Conservation (phyloP, 2,113 vertebrate species). For the Chloropsis hardwickii region DNA sequence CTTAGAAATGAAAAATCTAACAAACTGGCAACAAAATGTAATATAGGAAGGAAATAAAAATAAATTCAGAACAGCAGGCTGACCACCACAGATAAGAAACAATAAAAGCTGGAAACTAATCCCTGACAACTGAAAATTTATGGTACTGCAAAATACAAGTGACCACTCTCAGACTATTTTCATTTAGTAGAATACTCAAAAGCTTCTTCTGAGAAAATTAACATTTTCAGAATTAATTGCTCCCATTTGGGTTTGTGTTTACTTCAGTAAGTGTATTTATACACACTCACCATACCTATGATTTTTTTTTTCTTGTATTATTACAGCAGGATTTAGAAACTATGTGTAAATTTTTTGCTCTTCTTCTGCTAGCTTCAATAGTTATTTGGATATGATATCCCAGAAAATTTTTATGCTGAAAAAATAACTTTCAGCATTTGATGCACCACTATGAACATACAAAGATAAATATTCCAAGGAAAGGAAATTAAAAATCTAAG, state of each 20-base stretch:
- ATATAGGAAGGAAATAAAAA: conserved; percentile 13
- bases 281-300: not conserved
- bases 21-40: conserved; percentile 13
- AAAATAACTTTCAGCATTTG: not conserved
- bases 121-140: not conserved
- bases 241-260: not conserved
- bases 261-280: not conserved
- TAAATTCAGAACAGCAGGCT: conserved; percentile 5
- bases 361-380: not conserved
- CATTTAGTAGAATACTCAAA: not conserved
- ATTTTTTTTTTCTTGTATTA: not conserved
- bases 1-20: conserved; percentile 44
- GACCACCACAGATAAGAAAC: conserved; percentile 11
- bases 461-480: not conserved
- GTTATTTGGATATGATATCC: not conserved
- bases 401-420: not conserved
- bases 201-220: not conserved
- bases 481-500: not conserved
- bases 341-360: not conserved
- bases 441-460: not conserved
- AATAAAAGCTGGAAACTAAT: not conserved
- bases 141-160: not conserved
- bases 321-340: not conserved
- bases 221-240: not conserved
- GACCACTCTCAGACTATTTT: not conserved